Base-by-base conservation (phyloP, 2,113 vertebrate species). In the Tamias sibiricus region DNA sequence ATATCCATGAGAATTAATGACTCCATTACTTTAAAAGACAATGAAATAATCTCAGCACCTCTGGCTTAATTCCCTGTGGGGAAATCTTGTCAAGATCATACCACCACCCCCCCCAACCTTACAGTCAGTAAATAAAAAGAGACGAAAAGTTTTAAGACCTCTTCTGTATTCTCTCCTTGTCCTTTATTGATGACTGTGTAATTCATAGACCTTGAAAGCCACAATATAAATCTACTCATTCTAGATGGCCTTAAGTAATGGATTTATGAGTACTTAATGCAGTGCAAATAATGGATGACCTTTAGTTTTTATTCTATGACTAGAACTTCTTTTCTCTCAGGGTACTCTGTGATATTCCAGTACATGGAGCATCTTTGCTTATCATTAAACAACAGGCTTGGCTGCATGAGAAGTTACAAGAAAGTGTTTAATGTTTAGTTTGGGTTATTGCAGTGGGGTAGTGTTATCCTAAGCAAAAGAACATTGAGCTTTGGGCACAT, bases 221-320 rank as follows among this genome's bases (percentile, higher is more conserved):
- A 94, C 94, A 98, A 97, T 98, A 98, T 97, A 98, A 98, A 99
- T 98, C 98, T 98, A 97, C 98, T 99, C 97, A 77, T 98, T 98
- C 94, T 97, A 96, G 97, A 97, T 98, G 98, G 98, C 98, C 98
- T 98, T 98, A 98, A 99, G 98, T 98, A 98, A 99, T 98, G 98
- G 99, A 98, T 99, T 99, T 99, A 98, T 98, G 97, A 99, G 98
- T 97, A 95, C 98, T 99, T 98, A 98, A 98, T 98, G 99, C 98
- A 97, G 98, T 97, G 68, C 97, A 98, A 97, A 98, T 91, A 98
- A 98, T 94, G 94, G 96, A 96, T 98, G 98, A 98, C 96, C 96
- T 98, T 97, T 95, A 86, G 7, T 83, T 96, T 96, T 96, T 83
- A 69, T 97, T 91, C 11, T 32, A 40, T 91, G 68, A 85, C 93